phyloP scores from a whole-genome alignment of 2,888 invertebrate genomes.

The Agriopis leucophaearia region DNA sequence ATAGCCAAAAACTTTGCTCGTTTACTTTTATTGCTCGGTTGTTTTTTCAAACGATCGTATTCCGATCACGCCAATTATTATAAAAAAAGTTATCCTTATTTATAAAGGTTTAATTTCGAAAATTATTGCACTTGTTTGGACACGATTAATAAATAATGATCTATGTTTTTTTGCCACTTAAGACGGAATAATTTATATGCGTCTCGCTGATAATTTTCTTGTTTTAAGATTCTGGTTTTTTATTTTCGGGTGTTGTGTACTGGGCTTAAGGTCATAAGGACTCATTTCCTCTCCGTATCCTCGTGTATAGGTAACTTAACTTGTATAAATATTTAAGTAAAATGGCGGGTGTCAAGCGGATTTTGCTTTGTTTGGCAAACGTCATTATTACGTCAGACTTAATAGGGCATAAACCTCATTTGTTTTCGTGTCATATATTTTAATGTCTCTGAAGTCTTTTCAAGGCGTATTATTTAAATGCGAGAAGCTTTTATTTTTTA shows the following conservation, averaged over 20 bases:
- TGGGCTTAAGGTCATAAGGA: slow-evolving; percentile 46
- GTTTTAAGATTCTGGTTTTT: slow-evolving; percentile 36
- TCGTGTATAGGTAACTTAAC: slow-evolving; percentile 39
- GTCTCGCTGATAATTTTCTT: slow-evolving; percentile 33
- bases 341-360: slow-evolving; percentile 67
- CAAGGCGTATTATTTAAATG: slow-evolving; percentile 32
- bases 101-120: slow-evolving; percentile 33
- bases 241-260: slow-evolving; percentile 38
- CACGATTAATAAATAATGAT: slow-evolving; percentile 36
- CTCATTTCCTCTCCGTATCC: slow-evolving; percentile 45
- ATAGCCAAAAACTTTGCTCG: slow-evolving; percentile 5
- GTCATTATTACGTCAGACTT: slow-evolving; percentile 64
- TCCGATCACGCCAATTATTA: slow-evolving; percentile 22
- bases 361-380: slow-evolving; percentile 60
- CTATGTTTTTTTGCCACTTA: slow-evolving; percentile 33
- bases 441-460: slow-evolving; percentile 28
- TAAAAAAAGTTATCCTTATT: slow-evolving; percentile 27
- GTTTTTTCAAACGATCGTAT: slow-evolving; percentile 18
- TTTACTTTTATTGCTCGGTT: slow-evolving; percentile 24
- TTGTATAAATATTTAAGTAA: slow-evolving; percentile 67
- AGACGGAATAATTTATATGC: slow-evolving; percentile 31
- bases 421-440: slow-evolving; percentile 34
- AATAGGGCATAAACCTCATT: slow-evolving; percentile 55
- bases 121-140: slow-evolving; percentile 35
- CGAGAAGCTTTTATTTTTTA: slow-evolving; percentile 29